Conservation (phyloP, 2,888 invertebrate species). For the Rhingia rostrata region DNA sequence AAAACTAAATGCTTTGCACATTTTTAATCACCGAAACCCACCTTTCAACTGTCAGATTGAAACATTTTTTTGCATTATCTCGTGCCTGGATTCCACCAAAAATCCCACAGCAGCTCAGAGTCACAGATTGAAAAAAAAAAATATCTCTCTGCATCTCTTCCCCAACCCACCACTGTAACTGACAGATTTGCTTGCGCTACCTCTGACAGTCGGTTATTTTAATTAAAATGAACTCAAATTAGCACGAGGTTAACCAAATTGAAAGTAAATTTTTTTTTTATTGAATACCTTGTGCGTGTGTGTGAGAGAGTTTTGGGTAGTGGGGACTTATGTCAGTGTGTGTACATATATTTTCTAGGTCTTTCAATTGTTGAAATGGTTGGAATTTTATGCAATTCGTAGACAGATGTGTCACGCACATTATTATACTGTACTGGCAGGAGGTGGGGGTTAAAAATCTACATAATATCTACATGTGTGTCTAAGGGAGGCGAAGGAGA, state of each 20-base stretch:
- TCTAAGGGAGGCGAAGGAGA: constrained; percentile 21
- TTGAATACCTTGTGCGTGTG: constrained; percentile 34
- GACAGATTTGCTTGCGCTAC: constrained; percentile 45
- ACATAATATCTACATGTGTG: neutral
- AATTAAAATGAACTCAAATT: constrained; percentile 82
- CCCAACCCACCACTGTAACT: constrained; percentile 21
- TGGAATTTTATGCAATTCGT: constrained; percentile 74
- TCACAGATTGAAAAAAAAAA: constrained; percentile 6
- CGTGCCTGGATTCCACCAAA: constrained; percentile 39
- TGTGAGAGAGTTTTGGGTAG: neutral
- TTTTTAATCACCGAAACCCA: constrained; percentile 1
- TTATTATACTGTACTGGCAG: constrained; percentile 13
- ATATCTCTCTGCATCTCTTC: constrained; percentile 37
- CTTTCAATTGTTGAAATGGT: constrained; percentile 74
- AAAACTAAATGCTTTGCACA: too few species aligned
- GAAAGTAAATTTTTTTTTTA: constrained; percentile 79
- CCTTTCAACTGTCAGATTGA: constrained; percentile 32
- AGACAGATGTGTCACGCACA: constrained; percentile 71
- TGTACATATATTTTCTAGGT: constrained; percentile 67
- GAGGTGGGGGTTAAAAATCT: neutral
- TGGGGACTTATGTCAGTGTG: neutral
- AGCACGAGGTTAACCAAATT: constrained; percentile 82
- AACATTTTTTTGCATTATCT: constrained; percentile 42
- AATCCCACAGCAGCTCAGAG: neutral
- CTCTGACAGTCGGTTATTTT: constrained; percentile 76